These are phyloP conservation scores for Melipona bicolor DNA, from an alignment of 2,888 invertebrate species.

Conservation along the genomic window DNA sequence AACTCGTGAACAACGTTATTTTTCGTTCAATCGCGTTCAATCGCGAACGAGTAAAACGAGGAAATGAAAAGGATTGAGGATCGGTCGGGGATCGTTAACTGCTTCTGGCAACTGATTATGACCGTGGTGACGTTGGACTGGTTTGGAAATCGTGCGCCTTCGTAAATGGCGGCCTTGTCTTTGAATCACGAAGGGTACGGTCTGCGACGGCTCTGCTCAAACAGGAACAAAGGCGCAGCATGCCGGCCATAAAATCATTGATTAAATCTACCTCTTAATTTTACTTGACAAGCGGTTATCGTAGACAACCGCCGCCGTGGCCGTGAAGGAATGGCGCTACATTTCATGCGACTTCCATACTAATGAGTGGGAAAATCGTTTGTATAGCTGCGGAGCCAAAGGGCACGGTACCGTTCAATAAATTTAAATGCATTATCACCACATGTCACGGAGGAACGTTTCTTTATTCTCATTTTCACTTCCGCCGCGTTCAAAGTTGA, in stretches of 20 bases:
- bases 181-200: conserved; percentile 36
- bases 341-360: conserved; percentile 3
- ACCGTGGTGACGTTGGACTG: conserved; percentile 41
- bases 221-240: conserved; percentile 19
- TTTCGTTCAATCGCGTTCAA: neutral
- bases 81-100: conserved; percentile 44
- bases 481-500: too few species aligned
- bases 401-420: neutral
- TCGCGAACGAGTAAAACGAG: neutral
- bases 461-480: neutral
- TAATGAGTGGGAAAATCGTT: conserved; percentile 1
- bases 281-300: conserved; percentile 21
- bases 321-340: conserved; percentile 3
- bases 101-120: conserved; percentile 38
- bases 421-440: neutral
- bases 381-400: neutral
- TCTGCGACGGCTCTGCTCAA: conserved; percentile 9
- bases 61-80: neutral
- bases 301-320: neutral
- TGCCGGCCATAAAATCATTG: conserved; percentile 38
- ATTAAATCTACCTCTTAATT: conserved; percentile 45
- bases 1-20: conserved; percentile 14
- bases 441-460: neutral
- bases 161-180: conserved; percentile 50
- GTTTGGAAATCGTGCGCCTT: conserved; percentile 46